Evolutionary conservation across 1,140 invertebrate species (phyloP).

Genomic region (Oryzaephilus surinamensis): DNA sequence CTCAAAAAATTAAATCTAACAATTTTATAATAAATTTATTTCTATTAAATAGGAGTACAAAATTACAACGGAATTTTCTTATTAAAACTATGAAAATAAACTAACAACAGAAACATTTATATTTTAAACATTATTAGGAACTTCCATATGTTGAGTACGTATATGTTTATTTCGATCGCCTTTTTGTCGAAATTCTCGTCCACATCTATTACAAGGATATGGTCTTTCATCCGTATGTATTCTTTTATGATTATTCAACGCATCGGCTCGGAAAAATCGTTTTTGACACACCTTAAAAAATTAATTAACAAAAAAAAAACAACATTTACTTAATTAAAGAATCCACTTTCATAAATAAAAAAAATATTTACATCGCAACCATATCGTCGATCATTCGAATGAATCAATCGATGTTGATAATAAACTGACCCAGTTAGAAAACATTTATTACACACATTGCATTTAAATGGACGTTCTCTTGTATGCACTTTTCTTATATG

Average conservation of each 20-base stretch:
- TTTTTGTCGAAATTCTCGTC: constrained; percentile 51
- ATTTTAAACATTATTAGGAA: no score
- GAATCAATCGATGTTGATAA: constrained; percentile 62
- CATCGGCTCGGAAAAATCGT: constrained; percentile 47
- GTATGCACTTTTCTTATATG: constrained; percentile 55
- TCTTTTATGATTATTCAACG: constrained; percentile 45
- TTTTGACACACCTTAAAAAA: constrained; percentile 40
- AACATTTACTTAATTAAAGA: not conserved
- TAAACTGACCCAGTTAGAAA: constrained; percentile 63
- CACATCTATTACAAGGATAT: constrained; percentile 54
- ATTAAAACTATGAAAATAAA: no score
- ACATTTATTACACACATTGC: constrained; percentile 56
- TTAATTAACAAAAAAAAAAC: not conserved
- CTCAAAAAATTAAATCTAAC: no score
- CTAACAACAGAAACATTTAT: no score
- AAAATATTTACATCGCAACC: constrained; percentile 49
- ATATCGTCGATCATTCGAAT: constrained; percentile 71
- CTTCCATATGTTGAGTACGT: constrained; percentile 41
- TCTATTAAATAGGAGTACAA: no score
- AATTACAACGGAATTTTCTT: no score
- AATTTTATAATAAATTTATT: no score
- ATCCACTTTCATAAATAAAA: not conserved
- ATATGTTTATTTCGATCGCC: constrained; percentile 50
- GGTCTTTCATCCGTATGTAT: constrained; percentile 63
- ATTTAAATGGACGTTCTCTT: constrained; percentile 60